phyloP scores from a whole-genome alignment of 2,113 vertebrate genomes.

The Lagopus muta region DNA sequence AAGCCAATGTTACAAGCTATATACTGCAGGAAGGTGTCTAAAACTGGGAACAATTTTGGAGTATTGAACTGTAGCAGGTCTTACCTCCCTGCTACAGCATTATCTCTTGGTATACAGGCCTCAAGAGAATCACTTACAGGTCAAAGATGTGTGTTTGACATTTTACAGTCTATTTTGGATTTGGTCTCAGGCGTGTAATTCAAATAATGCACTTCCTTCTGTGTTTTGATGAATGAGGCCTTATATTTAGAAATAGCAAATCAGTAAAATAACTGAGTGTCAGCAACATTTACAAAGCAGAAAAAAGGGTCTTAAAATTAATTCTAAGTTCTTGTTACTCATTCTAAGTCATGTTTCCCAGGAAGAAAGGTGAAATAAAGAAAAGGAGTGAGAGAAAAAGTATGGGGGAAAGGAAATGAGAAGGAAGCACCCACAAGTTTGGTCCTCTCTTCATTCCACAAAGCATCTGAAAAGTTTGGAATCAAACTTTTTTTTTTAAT shows the following conservation, averaged over 20 bases:
- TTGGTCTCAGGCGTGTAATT: not conserved
- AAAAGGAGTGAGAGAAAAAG: not conserved
- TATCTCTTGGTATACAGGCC: not conserved
- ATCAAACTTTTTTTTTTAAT: not conserved
- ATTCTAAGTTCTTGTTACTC: not conserved
- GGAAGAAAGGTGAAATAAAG: not conserved
- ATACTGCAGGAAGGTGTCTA: not conserved
- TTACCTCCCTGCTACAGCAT: not conserved
- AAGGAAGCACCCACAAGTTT: not conserved
- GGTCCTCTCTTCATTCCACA: not conserved
- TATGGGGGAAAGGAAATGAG: not conserved
- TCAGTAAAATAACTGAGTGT: not conserved
- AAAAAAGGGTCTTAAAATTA: not conserved
- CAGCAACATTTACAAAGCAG: not conserved
- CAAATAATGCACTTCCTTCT: not conserved
- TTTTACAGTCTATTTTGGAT: slow-evolving; percentile 15
- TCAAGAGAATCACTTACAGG: not conserved
- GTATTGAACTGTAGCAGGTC: not conserved
- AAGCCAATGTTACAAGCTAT: not conserved
- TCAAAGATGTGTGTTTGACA: not conserved
- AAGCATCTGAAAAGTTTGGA: not conserved
- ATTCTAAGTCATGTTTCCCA: not conserved
- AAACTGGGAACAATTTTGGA: not conserved
- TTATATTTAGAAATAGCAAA: not conserved
- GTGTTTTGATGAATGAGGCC: slow-evolving; percentile 1